A percentile compares a stretch with the other conserved stretches of the same genome.
Conservation (phyloP, 2,888 invertebrate genomes). For the Ochlodes sylvanus region DNA sequence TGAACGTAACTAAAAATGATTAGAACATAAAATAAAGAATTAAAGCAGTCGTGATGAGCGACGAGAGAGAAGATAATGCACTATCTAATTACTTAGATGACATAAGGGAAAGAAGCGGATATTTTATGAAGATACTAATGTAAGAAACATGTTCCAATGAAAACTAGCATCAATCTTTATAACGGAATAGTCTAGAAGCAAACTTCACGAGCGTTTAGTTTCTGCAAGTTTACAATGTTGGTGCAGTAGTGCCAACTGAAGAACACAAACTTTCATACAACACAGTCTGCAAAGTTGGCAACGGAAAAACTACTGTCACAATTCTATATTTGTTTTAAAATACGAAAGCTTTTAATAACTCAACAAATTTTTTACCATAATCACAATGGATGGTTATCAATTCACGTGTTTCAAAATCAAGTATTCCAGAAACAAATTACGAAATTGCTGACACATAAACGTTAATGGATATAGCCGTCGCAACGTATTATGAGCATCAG, state of each 20-base stretch:
- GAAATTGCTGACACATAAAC: constrained; percentile 29
- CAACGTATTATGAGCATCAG: constrained; percentile 32
- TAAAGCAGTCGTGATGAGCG: background rate
- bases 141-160: constrained; percentile 28
- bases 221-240: constrained; percentile 25
- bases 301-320: constrained; percentile 21
- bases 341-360: background rate
- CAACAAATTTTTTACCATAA: background rate
- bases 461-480: constrained; percentile 34
- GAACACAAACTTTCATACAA: constrained; percentile 32
- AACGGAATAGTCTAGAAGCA: constrained; percentile 28
- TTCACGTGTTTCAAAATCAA: constrained; percentile 18
- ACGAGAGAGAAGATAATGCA: background rate
- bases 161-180: constrained; percentile 36
- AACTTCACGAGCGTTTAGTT: constrained; percentile 33
- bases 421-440: constrained; percentile 24
- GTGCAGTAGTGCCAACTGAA: constrained; percentile 32
- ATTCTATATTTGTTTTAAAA: constrained; percentile 24
- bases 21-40: too few relatives aligned
- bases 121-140: constrained; percentile 25
- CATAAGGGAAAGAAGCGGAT: background rate
- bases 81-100: background rate
- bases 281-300: constrained; percentile 33
- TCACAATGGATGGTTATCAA: background rate
- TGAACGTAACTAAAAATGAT: too few relatives aligned